These are phyloP conservation scores for Triops cancriformis DNA, from an alignment of 1,140 invertebrate species.

Conservation along the genomic window DNA sequence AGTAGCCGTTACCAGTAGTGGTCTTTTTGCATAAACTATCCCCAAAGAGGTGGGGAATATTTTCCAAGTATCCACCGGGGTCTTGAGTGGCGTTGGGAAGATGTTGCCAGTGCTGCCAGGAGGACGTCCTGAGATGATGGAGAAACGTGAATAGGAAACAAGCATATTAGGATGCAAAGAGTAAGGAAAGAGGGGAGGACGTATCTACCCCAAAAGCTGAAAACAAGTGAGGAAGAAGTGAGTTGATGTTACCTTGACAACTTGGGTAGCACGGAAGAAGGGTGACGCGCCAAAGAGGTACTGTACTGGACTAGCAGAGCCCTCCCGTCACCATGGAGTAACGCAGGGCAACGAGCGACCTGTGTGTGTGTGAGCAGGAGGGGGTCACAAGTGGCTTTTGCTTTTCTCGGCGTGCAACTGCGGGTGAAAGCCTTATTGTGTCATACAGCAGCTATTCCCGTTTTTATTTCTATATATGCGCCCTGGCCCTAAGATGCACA, in stretches of 20 bases:
- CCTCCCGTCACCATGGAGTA: not conserved
- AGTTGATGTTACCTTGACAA: conserved; percentile 9
- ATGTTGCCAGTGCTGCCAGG: not conserved
- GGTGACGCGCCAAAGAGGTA: not conserved
- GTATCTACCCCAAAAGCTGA: not conserved
- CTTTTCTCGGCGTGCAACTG: not conserved
- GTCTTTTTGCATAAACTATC: too few relatives aligned
- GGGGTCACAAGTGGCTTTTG: not conserved
- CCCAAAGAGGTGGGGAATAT: too few relatives aligned
- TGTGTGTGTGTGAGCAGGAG: not conserved
- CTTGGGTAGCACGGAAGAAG: not conserved
- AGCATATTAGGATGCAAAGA: not conserved
- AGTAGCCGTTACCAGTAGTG: not conserved
- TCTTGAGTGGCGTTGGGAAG: not conserved
- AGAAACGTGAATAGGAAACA: not conserved
- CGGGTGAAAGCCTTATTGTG: not conserved
- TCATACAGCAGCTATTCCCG: not conserved
- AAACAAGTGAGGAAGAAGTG: not conserved
- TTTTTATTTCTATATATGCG: not conserved
- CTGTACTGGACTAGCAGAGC: not conserved
- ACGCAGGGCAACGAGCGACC: conserved; percentile 8
- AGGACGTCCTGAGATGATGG: not conserved
- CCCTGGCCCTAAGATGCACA: not conserved
- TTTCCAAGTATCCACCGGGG: too few relatives aligned
- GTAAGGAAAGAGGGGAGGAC: not conserved